Evolutionary conservation across 2,113 vertebrate species (phyloP).

Genomic region (Leucoraja erinaceus): DNA sequence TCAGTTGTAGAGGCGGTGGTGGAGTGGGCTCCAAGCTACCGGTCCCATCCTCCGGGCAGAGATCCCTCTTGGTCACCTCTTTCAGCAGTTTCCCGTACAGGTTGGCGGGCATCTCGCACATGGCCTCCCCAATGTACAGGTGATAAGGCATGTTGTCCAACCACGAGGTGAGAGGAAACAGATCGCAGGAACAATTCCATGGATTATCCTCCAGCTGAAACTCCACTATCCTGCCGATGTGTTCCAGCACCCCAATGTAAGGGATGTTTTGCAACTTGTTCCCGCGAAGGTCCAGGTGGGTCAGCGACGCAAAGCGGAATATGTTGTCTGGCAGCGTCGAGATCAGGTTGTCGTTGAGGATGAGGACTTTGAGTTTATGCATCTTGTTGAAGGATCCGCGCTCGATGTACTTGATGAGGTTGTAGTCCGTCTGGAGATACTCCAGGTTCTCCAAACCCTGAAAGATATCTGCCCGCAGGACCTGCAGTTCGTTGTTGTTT

Average conservation of each 20-base stretch:
- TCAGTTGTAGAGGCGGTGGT: conserved; percentile 74
- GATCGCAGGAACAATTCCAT: conserved; percentile 97
- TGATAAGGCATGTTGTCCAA: conserved; percentile 98
- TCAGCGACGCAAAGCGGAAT: conserved; percentile 94
- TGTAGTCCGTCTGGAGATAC: conserved; percentile 99
- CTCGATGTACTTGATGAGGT: conserved; percentile 97
- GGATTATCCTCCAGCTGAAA: conserved; percentile 94
- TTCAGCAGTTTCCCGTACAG: conserved; percentile 89
- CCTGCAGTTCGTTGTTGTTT: conserved; percentile 97
- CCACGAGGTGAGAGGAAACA: conserved; percentile 92
- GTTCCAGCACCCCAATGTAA: conserved; percentile 92
- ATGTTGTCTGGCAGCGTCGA: conserved; percentile 93
- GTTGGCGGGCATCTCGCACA: conserved; percentile 92
- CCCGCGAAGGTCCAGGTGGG: conserved; percentile 95
- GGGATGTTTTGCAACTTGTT: conserved; percentile 95
- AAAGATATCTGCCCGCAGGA: conserved; percentile 91
- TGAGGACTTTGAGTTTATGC: conserved; percentile 93
- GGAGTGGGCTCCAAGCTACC: conserved; percentile 74
- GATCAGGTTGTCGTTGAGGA: conserved; percentile 95
- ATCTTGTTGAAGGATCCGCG: conserved; percentile 97
- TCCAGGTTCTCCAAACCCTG: conserved; percentile 97
- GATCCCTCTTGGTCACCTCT: conserved; percentile 91
- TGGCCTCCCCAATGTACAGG: conserved; percentile 95
- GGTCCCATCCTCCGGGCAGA: conserved; percentile 88
- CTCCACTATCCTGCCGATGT: conserved; percentile 91